Evolutionary conservation across 2,888 invertebrate species (phyloP).

Genomic region (Dasypolia templi): DNA sequence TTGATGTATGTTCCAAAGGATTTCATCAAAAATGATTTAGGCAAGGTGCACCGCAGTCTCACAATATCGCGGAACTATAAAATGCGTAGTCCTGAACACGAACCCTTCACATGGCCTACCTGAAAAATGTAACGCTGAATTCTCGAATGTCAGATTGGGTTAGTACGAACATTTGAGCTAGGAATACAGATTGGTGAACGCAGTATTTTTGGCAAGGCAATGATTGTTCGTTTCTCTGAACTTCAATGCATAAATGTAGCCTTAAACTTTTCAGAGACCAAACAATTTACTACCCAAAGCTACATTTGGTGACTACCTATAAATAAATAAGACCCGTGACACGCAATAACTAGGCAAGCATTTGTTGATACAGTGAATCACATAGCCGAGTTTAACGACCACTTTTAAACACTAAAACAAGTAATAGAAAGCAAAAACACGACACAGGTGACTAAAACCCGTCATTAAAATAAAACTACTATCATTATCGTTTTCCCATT

Average conservation of each 20-base stretch:
- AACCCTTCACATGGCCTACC: neutral
- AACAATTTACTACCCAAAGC: too few relatives aligned
- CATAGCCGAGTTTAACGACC: slow-evolving; percentile 27
- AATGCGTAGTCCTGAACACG: too few relatives aligned
- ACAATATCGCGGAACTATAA: neutral
- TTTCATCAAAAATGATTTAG: neutral
- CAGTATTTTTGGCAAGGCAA: neutral
- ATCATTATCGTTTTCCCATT: slow-evolving; percentile 59
- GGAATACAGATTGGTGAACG: neutral
- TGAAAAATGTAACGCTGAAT: neutral
- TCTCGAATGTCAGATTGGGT: neutral
- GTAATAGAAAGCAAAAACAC: slow-evolving; percentile 46
- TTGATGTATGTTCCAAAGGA: slow-evolving; percentile 9
- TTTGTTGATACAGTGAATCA: slow-evolving; percentile 17
- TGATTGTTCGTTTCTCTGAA: neutral
- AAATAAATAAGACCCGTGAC: neutral
- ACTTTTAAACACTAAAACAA: slow-evolving; percentile 37
- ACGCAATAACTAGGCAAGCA: neutral
- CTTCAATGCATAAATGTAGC: neutral
- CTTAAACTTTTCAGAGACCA: neutral
- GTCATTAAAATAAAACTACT: slow-evolving; percentile 60
- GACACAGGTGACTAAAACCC: slow-evolving; percentile 43
- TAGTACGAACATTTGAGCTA: neutral
- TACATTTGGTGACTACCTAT: neutral
- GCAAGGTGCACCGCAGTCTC: neutral